A percentile compares a stretch with the other conserved stretches of the same genome.
Evolutionary conservation across 1,140 invertebrate genomes (phyloP).

Genomic region (Cyclargus thomasi): DNA sequence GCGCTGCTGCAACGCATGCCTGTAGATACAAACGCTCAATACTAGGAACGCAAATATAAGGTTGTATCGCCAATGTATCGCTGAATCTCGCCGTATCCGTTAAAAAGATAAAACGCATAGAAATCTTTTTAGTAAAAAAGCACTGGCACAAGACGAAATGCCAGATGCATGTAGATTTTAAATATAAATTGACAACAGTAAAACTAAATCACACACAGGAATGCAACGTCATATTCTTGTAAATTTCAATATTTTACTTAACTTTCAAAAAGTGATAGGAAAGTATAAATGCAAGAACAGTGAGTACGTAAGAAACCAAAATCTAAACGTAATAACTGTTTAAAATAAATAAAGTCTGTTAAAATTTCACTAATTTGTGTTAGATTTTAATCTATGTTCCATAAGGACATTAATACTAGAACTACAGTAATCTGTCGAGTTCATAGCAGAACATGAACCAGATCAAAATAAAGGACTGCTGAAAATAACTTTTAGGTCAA

Average conservation of each 20-base stretch:
- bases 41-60: no score
- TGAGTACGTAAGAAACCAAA: not conserved
- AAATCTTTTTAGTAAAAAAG: no score
- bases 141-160: not conserved
- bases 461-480: no score
- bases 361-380: no score
- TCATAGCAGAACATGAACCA: not conserved
- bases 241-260: no score
- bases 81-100: no score
- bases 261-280: not conserved
- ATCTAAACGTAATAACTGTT: not conserved
- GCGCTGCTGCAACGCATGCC: no score
- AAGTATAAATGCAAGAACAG: conserved; percentile 8
- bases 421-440: not conserved
- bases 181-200: not conserved
- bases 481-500: not conserved
- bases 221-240: not conserved
- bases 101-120: no score
- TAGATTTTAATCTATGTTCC: not conserved
- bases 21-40: no score
- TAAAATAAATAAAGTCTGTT: not conserved
- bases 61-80: no score
- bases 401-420: not conserved
- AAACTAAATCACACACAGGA: not conserved
- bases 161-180: not conserved